phyloP scores from a whole-genome alignment of 2,888 invertebrate genomes.

The Cinara cedri region DNA sequence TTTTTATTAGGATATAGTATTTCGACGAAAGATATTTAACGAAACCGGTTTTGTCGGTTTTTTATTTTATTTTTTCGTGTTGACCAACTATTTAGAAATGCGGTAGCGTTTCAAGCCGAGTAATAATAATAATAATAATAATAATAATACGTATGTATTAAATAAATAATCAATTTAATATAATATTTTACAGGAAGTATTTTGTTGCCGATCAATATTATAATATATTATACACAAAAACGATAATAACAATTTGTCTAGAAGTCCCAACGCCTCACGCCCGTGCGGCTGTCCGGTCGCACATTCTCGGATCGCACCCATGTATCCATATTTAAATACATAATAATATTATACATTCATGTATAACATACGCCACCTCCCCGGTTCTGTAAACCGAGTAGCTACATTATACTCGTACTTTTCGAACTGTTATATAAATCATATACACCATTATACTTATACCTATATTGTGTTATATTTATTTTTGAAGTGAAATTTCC shows the following conservation, averaged over 20 bases:
- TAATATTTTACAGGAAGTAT: conserved; percentile 45
- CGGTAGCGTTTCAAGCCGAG: conserved; percentile 41
- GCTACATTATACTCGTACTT: no score
- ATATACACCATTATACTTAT: conserved; percentile 14
- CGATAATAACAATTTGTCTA: not conserved
- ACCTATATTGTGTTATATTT: not conserved
- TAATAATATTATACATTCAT: not conserved
- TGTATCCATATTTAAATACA: not conserved
- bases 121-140: conserved; percentile 1
- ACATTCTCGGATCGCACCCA: not conserved
- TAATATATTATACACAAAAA: conserved; percentile 18
- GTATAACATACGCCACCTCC: not conserved
- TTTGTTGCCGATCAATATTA: conserved; percentile 36
- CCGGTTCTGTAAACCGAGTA: not conserved
- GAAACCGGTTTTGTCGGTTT: conserved; percentile 39
- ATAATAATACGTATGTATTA: not conserved
- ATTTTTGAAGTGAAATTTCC: no score
- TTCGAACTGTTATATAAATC: conserved; percentile 34
- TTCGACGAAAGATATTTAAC: conserved; percentile 31
- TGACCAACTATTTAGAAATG: conserved; percentile 50
- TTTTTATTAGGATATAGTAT: conserved; percentile 4
- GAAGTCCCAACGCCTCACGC: not conserved
- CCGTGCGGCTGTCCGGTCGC: no score
- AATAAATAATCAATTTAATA: conserved; percentile 45
- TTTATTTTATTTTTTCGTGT: conserved; percentile 9